Percentiles rank a stretch among this genome's conserved stretches.
These are phyloP conservation scores for Diprion similis DNA, from an alignment of 1,140 invertebrate species.

Conservation along the genomic window DNA sequence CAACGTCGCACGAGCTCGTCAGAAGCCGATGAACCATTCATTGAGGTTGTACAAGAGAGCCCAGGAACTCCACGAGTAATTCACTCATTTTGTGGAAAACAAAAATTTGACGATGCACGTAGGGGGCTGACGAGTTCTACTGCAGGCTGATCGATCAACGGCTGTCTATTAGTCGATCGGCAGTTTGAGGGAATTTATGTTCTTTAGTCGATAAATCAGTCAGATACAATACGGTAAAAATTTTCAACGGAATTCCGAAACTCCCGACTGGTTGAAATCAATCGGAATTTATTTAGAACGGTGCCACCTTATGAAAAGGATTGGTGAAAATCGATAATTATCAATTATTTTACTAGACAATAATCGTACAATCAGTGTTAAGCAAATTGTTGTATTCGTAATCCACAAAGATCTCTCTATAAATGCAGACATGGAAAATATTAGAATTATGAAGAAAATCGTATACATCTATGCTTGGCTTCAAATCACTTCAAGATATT, in stretches of 20 bases:
- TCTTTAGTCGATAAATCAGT: slow-evolving; percentile 40
- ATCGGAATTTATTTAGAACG: too few species aligned
- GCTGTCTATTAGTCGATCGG: slow-evolving; percentile 33
- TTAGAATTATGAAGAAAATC: too few species aligned
- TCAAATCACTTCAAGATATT: too few species aligned
- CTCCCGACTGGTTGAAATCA: not conserved
- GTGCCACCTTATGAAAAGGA: too few species aligned
- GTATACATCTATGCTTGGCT: too few species aligned
- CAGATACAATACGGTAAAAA: slow-evolving; percentile 21
- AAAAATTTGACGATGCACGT: slow-evolving; percentile 43
- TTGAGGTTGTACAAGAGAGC: not conserved
- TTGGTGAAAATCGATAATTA: too few species aligned
- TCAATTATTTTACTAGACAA: too few species aligned
- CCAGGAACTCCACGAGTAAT: not conserved
- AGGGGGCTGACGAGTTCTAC: slow-evolving; percentile 39
- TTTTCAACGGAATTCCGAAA: slow-evolving; percentile 14
- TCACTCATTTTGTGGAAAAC: slow-evolving; percentile 38
- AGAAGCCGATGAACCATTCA: not conserved
- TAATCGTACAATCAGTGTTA: too few species aligned
- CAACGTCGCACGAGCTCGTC: not conserved
- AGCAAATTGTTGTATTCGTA: too few species aligned
- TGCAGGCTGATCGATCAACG: slow-evolving; percentile 47
- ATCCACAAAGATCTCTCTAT: too few species aligned
- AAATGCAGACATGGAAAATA: too few species aligned
- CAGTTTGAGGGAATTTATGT: slow-evolving; percentile 39